Evolutionary conservation across 2,888 invertebrate genomes (phyloP).

Genomic region (Thyatira batis): DNA sequence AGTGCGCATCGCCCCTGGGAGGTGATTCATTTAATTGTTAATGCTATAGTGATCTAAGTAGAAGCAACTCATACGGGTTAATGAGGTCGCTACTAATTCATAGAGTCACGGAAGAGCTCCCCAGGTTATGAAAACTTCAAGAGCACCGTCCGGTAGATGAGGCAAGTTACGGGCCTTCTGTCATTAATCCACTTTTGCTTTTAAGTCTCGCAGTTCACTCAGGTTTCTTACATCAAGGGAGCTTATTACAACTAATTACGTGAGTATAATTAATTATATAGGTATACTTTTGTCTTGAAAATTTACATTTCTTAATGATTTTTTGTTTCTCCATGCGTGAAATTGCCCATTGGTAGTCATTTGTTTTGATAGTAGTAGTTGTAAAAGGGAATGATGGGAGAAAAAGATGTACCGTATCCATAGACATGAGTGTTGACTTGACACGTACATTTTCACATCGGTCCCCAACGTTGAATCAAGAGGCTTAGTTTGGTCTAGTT

Average conservation of each 20-base stretch:
- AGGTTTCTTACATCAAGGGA: slow-evolving; percentile 27
- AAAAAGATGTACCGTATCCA: not conserved
- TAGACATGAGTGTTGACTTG: slow-evolving; percentile 10
- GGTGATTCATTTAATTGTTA: slow-evolving; percentile 71
- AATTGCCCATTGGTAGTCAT: not conserved
- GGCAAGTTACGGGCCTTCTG: slow-evolving; percentile 39
- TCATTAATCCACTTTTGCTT: slow-evolving; percentile 44
- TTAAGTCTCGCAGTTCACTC: slow-evolving; percentile 42
- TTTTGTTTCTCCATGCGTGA: not conserved
- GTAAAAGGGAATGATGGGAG: not conserved
- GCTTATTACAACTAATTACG: slow-evolving; percentile 30
- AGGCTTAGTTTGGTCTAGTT: slow-evolving; percentile 30
- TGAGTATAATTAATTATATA: slow-evolving; percentile 13
- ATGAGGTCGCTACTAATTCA: slow-evolving; percentile 75
- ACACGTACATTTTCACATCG: slow-evolving; percentile 17
- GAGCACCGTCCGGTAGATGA: slow-evolving; percentile 36
- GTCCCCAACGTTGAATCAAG: slow-evolving; percentile 32
- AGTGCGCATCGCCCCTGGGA: slow-evolving; percentile 26
- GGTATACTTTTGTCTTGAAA: slow-evolving; percentile 11
- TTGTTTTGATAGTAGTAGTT: slow-evolving; percentile 2
- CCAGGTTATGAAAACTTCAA: slow-evolving; percentile 51
- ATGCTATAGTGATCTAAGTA: slow-evolving; percentile 66
- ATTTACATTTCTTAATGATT: slow-evolving; percentile 3
- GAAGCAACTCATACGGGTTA: slow-evolving; percentile 68
- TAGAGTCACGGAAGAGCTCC: slow-evolving; percentile 58